Evolutionary conservation across 2,113 vertebrate species (phyloP), one percentile per base, ranked within the genome.

Genomic region (Nycticryphes semicollaris): DNA sequence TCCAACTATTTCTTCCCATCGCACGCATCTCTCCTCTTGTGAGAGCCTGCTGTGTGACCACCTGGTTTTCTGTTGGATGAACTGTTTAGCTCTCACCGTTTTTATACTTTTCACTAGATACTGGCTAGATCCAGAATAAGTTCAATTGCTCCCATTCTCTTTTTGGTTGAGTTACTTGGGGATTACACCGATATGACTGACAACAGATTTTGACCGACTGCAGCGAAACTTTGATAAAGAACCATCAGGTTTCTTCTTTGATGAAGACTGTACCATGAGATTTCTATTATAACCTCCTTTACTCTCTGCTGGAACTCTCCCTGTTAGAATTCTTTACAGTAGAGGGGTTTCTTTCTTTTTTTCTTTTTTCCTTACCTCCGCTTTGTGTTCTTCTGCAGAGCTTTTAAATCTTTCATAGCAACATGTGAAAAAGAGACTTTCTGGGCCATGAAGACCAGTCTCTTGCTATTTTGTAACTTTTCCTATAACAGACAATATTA

Each of bases 351-450:
- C 28, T 70, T 82, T 51, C 10, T 14, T 69, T 62, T 33, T 54
- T 35, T 57, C 33, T 10, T 51, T 92, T 35, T 35, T 66, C 11
- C 22, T 86, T 86, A 70, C 22, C n/a, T 82, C 27, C 22, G 35
- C 39, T 62, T 73, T 28, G 9, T 73, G 67, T 70, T 95, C 83
- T 96, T 89, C 62, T 85, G 53, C 45, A 83, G 53, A 69, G 41
- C 50, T 93, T 62, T 87, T 94, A 75, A 91, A 64, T 95, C 51
- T 96, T 95, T 96, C 51, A 92, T 91, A 75, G 80, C 27, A 78
- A 43, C 87, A n/a, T 68, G 69, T 63, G 30, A 87, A 33, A 75
- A 69, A 62, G 30, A 69, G 64, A 22, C 53, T 76, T 94, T 80
- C 63, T 88, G 63, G 41, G n/a, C 59, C 4, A 2, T 7, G 33